Evolutionary conservation across 2,113 vertebrate genomes (phyloP).

Genomic region (Hypocryptadius cinnamomeus): DNA sequence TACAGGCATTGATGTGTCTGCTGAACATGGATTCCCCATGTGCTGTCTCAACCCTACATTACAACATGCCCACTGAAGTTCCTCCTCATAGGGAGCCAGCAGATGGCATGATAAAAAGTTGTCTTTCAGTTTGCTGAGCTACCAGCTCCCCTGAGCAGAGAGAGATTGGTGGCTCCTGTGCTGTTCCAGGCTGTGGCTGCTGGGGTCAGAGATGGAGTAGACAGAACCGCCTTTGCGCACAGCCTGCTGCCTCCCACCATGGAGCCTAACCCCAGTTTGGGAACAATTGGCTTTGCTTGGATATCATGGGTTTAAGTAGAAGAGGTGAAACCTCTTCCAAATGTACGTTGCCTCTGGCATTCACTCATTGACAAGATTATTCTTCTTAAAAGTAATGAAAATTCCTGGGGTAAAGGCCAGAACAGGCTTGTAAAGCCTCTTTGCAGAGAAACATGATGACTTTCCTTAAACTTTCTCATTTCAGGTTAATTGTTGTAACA

Average conservation of each 20-base stretch:
- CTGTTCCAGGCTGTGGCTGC: not conserved
- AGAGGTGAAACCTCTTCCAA: not conserved
- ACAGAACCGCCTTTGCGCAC: not conserved
- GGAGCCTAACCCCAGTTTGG: not conserved
- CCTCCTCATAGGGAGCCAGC: not conserved
- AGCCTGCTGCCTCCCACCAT: fast-evolving
- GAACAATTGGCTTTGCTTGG: not conserved
- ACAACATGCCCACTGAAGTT: not conserved
- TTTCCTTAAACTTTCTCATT: not conserved
- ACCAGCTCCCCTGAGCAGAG: not conserved
- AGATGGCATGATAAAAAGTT: not conserved
- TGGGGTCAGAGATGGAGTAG: not conserved
- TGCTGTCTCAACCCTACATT: not conserved
- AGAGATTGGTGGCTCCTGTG: not conserved
- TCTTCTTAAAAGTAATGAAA: not conserved
- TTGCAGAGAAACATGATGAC: not conserved
- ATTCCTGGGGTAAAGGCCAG: not conserved
- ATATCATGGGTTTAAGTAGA: not conserved
- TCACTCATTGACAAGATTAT: not conserved
- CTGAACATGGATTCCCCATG: not conserved
- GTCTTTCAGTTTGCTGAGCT: not conserved
- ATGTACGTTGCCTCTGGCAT: not conserved
- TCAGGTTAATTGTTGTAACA: not conserved
- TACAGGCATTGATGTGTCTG: fast-evolving
- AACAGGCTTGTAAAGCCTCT: not conserved